A percentile compares a stretch with the other conserved stretches of the same genome.
phyloP scores from a whole-genome alignment of 2,797 vertebrate species.

The Sebastiscus tertius region DNA sequence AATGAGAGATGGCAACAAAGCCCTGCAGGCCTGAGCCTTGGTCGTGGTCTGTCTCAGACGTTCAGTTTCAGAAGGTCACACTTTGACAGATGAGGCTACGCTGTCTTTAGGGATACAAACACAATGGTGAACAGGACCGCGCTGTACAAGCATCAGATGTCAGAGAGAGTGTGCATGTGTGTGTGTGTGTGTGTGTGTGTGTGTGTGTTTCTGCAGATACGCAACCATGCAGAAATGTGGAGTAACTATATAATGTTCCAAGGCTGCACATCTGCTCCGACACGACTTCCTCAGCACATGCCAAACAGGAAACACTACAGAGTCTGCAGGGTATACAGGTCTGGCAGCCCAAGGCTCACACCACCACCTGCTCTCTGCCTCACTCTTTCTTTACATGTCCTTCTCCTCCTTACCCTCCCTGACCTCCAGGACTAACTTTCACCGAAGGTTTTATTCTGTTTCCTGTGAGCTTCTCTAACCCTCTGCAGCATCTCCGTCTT shows the following conservation, averaged over 20 bases:
- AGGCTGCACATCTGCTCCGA: constrained; percentile 48
- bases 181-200: not conserved
- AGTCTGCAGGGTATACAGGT: constrained; percentile 25
- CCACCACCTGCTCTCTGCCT: constrained; percentile 49
- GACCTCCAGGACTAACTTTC: constrained; percentile 29
- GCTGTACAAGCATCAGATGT: constrained; percentile 5
- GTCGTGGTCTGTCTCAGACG: constrained; percentile 30
- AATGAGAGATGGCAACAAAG: constrained; percentile 42
- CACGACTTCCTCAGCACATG: constrained; percentile 47
- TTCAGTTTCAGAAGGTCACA: constrained; percentile 54
- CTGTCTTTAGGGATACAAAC: constrained; percentile 25
- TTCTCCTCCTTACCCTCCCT: not conserved
- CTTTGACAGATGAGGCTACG: constrained; percentile 46
- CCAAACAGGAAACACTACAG: constrained; percentile 49
- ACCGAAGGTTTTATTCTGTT: constrained; percentile 17
- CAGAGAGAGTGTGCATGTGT: not conserved
- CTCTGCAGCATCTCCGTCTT: not conserved
- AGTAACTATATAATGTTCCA: constrained; percentile 18
- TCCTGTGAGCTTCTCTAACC: constrained; percentile 18
- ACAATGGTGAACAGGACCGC: not conserved
- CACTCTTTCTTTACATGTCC: not conserved
- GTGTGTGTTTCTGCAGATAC: not conserved
- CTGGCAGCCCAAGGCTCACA: not conserved
- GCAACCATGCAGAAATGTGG: not conserved
- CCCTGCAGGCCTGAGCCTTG: constrained; percentile 16